phyloP scores from a whole-genome alignment of 1,140 invertebrate species.

The Pseudomyrmex concolor region DNA sequence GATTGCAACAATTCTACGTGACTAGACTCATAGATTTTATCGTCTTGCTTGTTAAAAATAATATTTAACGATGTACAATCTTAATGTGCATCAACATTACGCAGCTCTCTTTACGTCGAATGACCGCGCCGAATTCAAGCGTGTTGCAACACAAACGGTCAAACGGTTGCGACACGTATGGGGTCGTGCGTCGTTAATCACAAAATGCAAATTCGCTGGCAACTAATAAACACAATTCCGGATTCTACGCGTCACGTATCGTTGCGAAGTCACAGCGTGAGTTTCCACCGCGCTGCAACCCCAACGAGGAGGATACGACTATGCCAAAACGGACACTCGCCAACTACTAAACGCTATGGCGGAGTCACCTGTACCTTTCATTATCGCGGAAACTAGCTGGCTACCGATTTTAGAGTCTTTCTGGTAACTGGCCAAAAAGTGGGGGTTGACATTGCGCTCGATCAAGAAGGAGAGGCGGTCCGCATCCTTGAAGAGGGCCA shows the following conservation, averaged over 20 bases:
- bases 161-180: slow-evolving; percentile 29
- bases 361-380: slow-evolving; percentile 68
- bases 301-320: slow-evolving; percentile 60
- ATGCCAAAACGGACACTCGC: slow-evolving; percentile 80
- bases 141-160: not conserved
- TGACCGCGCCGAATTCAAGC: not conserved
- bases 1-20: not conserved
- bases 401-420: slow-evolving; percentile 80
- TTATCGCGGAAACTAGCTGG: slow-evolving; percentile 79
- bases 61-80: slow-evolving; percentile 1
- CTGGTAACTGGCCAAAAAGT: slow-evolving; percentile 69
- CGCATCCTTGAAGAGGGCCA: slow-evolving; percentile 13
- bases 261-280: slow-evolving; percentile 23
- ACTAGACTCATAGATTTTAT: not conserved
- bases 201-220: slow-evolving; percentile 23
- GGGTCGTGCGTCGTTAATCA: slow-evolving; percentile 35
- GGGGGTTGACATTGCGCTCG: slow-evolving; percentile 65
- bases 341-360: slow-evolving; percentile 78
- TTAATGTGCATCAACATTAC: not conserved
- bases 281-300: not conserved
- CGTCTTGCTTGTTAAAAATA: not conserved
- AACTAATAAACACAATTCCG: slow-evolving; percentile 28
- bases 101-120: not conserved
- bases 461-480: slow-evolving; percentile 44
- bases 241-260: slow-evolving; percentile 33